Base-by-base conservation (phyloP, 2,797 vertebrate genomes). In the Peromyscus melanophrys region DNA sequence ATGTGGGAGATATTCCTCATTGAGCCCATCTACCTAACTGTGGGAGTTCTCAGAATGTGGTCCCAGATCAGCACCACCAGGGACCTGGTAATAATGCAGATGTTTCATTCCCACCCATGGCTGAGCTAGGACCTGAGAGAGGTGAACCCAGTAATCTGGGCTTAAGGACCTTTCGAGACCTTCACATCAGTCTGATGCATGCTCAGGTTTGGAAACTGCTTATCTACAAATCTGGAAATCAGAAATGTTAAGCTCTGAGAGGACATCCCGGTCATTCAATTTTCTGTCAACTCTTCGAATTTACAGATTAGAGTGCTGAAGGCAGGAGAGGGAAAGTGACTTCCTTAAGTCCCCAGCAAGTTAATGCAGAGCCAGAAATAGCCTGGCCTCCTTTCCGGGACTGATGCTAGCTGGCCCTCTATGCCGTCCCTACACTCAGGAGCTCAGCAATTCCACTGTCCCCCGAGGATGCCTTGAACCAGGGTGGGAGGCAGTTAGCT, bases 261-360 rank as follows among this genome's bases (percentile, higher is more conserved):
- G 90, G 89, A 89, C 61, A 80, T 80, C 67, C 65, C 84, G 61
- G 69, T 93, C 92, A 90, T 91, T 95, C 82, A 29, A 59, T 93
- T 97, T 97, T 96, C 93, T 91, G 77, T 83, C 76, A 93, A 57
- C 46, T 73, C 90, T 83, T 71, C 92, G 2, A 69, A 76, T 86
- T 89, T 88, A 80, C 55, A 82, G 90, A 69, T 83, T 82, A 67
- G 9, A 92, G 19, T 34, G 57, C 76, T 6, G 57, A 96, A 75
- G 43, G 59, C 2, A 4, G 91, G 43, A 93, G 52, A 67, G 46
- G 31, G 31, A 83, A 84, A 76, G 69, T n/a, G 85, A 81, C 43
- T 90, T 82, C 75, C 59, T 59, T 1, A 31, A 73, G 92, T 82
- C 84, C 88, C 59, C n/a, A 76, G 83, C n/a, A 93, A 59, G 71